Base-by-base conservation (phyloP, 2,113 vertebrate species). In the Nesogale talazaci region DNA sequence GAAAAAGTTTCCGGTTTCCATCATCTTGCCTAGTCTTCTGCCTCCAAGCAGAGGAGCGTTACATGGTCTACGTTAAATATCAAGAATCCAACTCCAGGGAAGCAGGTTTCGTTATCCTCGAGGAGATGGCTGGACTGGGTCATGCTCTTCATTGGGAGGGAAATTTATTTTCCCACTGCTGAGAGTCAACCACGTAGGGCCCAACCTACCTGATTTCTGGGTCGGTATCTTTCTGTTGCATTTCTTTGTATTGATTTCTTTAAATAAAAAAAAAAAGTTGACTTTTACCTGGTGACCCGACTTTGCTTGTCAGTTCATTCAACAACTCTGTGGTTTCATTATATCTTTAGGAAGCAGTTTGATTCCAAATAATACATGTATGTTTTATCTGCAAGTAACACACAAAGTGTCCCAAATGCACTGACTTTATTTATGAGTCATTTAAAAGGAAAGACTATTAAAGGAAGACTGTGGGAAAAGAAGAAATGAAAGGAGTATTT, bases 261-360 rank as follows among this genome's bases (percentile, higher is more conserved):
- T 9, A 40, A 83, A 74, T 4, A 27, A 23, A 65, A 27, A 91
- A 69, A 82, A 69, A 75, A 82, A 89, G 75, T 80, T 72, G 52
- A 69, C 40, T 93, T 88, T 86, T 96, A 52, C 34, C 70, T 69
- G 15, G 36, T 70, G 89, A 86, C 84, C 61, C 83, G 59, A 92
- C 93, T 94, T 89, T 83, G 29, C 83, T 94, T 93, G 83, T 88
- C 87, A 79, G 89, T n/a, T 56, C 93, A 94, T 94, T 87, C 74
- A 96, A 93, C 89, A 89, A 87, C 84, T 92, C 38, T 76, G 69
- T 91, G 76, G 91, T 93, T 94, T 95, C 82, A 93, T 92, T 88
- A 93, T 93, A 95, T 96, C 92, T 95, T 91, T 89, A 92, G 95
- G 94, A 96, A 97, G 89, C 78, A n/a, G 52, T 7, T 92, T 90